Conservation (phyloP, 2,797 vertebrate species). For the Spea hammondii region DNA sequence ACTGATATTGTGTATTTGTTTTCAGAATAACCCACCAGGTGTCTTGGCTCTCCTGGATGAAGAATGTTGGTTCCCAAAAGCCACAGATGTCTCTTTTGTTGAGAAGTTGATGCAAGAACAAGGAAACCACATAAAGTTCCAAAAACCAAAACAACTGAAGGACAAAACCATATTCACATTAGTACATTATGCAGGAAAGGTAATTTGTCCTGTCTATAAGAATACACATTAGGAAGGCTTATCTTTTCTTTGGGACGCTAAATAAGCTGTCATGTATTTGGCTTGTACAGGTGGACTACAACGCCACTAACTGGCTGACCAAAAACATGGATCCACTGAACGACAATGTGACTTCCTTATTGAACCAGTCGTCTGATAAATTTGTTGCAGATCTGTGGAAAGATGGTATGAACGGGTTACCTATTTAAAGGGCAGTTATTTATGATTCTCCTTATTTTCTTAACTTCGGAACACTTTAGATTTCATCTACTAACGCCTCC, state of each 20-base stretch:
- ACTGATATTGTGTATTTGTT: background rate
- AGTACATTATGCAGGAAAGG: constrained; percentile 92
- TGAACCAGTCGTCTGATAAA: constrained; percentile 86
- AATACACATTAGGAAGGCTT: background rate
- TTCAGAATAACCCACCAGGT: constrained; percentile 93
- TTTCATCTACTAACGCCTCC: no score
- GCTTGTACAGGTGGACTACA: constrained; percentile 84
- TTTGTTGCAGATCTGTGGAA: constrained; percentile 96
- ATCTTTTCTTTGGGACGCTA: background rate
- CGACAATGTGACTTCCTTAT: constrained; percentile 87
- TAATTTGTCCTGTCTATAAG: constrained; percentile 54
- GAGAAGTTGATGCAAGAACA: constrained; percentile 90
- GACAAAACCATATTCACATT: constrained; percentile 93
- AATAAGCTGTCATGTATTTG: background rate
- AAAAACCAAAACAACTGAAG: constrained; percentile 92
- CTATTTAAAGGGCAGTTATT: background rate
- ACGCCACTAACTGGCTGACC: constrained; percentile 88
- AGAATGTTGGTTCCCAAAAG: constrained; percentile 98
- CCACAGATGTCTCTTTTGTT: constrained; percentile 92
- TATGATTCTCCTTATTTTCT: no score
- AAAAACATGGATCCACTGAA: constrained; percentile 99
- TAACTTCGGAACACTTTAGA: no score
- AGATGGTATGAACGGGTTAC: constrained; percentile 75
- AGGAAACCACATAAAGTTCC: constrained; percentile 88
- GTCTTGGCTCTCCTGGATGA: constrained; percentile 93